Percentiles rank a stretch among this genome's conserved stretches.
phyloP scores from a whole-genome alignment of 2,113 vertebrate species.

The Colinus virginianus region DNA sequence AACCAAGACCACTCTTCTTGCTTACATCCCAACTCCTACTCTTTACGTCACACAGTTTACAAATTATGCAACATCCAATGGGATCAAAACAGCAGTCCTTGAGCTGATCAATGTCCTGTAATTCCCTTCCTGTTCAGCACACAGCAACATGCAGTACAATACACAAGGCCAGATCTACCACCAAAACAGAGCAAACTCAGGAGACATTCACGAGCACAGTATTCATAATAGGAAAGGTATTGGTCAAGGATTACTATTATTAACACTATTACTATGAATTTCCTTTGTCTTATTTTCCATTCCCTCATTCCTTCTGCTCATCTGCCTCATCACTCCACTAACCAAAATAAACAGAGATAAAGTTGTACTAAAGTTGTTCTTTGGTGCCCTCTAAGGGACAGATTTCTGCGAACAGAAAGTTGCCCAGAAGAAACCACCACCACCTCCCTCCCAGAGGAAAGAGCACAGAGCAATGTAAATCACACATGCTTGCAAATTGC shows the following conservation, averaged over 20 bases:
- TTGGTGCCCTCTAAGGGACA: conserved; percentile 73
- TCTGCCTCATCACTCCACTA: background rate
- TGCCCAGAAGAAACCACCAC: background rate
- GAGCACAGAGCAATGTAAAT: background rate
- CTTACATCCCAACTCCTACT: background rate
- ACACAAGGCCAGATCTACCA: background rate
- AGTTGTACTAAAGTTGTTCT: conserved; percentile 51
- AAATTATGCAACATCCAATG: background rate
- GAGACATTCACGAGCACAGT: background rate
- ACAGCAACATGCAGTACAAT: background rate
- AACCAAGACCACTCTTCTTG: background rate
- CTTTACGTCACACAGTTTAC: background rate
- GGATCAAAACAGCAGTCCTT: background rate
- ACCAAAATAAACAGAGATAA: background rate
- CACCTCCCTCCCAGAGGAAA: background rate
- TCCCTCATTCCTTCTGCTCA: rapidly evolving
- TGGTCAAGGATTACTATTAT: background rate
- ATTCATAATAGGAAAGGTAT: background rate
- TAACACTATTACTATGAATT: background rate
- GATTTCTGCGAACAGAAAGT: background rate
- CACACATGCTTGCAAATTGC: background rate
- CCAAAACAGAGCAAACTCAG: background rate
- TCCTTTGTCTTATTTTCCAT: background rate
- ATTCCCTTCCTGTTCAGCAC: background rate
- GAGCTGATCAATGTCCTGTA: background rate